Evolutionary conservation across 2,797 vertebrate genomes (phyloP), one percentile per base, ranked within the genome.

Genomic region (Ambastaia sidthimunki): DNA sequence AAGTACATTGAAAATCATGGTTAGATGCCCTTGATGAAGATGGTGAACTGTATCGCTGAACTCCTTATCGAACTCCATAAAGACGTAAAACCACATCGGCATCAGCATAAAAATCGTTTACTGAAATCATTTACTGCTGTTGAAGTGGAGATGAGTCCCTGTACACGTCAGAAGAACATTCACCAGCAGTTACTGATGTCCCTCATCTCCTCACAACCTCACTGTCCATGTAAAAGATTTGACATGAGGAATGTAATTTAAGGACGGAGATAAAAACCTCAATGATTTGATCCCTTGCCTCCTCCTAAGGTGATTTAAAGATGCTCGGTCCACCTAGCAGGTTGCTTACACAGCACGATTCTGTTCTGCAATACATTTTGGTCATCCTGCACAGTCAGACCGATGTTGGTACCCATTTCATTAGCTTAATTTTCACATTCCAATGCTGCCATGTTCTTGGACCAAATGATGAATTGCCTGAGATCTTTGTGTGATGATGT

Each of bases 371-470:
- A 52, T 66, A 71, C 71, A 55, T 70, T 63, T 89, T 86, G 85
- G 85, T 87, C 91, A 90, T 90, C 85, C 80, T 80, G 90, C 88
- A 80, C 77, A 87, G 91, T 91, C 90, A 86, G 84, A 59, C 76
- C 71, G 37, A 83, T 68, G 76, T 86, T 85, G 85, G 84, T 86
- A 83, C 82, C 82, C 81, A 63, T 23, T 0, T 25, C 75, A 92
- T 92, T 92, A 90, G 86, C 88, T 91, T 92, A 90, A 92, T 91
- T 89, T 91, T 91, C 89, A 89, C 85, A 91, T 91, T 90, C 88
- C 90, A 85, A 83, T 85, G 86, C 88, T 47, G 81, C 86, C 87
- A 86, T 86, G 81, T 85, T 89, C 87, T 77, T 81, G 54, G 57
- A 23, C 77, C 74, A 85, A 87, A 88, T 90, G 83, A 88, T 87